Percentiles rank a stretch among this genome's conserved stretches.
phyloP scores from a whole-genome alignment of 2,113 vertebrate species.

The Ursus arctos region DNA sequence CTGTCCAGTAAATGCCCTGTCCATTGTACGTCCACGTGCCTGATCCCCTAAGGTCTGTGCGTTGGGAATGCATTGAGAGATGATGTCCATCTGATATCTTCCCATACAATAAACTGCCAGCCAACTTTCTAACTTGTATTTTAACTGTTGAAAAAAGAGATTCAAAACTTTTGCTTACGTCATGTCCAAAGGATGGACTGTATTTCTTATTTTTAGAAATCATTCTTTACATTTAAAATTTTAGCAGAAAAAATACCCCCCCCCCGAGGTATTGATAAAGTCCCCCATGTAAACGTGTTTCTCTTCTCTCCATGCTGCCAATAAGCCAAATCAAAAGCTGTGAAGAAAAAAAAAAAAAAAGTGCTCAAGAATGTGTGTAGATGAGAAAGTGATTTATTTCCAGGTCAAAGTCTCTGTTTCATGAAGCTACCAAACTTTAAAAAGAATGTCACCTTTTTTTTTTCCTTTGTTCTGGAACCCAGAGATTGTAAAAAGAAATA shows the following conservation, averaged over 20 bases:
- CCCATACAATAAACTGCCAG: conserved; percentile 65
- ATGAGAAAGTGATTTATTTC: conserved; percentile 51
- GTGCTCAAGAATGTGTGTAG: conserved; percentile 62
- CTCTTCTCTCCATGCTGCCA: conserved; percentile 39
- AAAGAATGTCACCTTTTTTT: conserved; percentile 60
- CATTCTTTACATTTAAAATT: conserved; percentile 60
- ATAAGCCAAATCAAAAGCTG: conserved; percentile 83
- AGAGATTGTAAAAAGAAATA: conserved; percentile 71
- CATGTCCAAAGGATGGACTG: conserved; percentile 38
- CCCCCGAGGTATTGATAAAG: neutral
- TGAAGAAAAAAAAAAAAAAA: conserved; percentile 73
- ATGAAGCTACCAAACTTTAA: conserved; percentile 78
- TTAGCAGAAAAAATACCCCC: neutral
- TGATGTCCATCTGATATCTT: neutral
- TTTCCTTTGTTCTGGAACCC: conserved; percentile 78
- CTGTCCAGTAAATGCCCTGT: neutral
- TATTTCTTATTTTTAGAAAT: conserved; percentile 68
- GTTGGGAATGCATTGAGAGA: neutral
- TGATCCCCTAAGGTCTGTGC: neutral
- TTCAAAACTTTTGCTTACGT: neutral
- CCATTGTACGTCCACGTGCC: neutral
- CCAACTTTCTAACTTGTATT: conserved; percentile 72
- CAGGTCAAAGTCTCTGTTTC: conserved; percentile 80
- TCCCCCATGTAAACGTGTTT: conserved; percentile 3
- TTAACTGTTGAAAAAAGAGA: conserved; percentile 44